A percentile compares a stretch with the other conserved stretches of the same genome.
phyloP scores from a whole-genome alignment of 2,888 invertebrate species.

The Anodontia alba region DNA sequence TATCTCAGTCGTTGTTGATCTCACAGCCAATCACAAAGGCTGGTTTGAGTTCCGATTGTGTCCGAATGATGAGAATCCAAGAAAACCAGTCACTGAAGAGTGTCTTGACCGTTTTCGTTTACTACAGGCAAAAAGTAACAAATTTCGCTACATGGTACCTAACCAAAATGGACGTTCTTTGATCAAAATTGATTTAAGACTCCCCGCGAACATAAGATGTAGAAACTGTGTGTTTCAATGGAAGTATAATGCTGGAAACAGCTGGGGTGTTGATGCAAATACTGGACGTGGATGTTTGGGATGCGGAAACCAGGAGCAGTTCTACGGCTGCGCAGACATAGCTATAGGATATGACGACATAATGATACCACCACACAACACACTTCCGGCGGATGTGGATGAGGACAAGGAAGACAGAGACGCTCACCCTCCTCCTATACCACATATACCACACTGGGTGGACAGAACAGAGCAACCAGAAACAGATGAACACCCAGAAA shows the following conservation, averaged over 20 bases:
- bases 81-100: slow-evolving; percentile 73
- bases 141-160: slow-evolving; percentile 62
- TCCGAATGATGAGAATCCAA: slow-evolving; percentile 73
- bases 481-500: slow-evolving; percentile 23
- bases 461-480: slow-evolving; percentile 10
- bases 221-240: slow-evolving; percentile 77
- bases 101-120: slow-evolving; percentile 77
- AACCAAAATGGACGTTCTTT: slow-evolving; percentile 57
- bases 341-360: slow-evolving; percentile 75
- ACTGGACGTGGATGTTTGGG: slow-evolving; percentile 71
- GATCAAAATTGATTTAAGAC: slow-evolving; percentile 62
- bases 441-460: background rate
- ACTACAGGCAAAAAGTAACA: slow-evolving; percentile 53
- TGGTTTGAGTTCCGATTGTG: slow-evolving; percentile 83
- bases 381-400: slow-evolving; percentile 56
- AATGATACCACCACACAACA: slow-evolving; percentile 45
- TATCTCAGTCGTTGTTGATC: slow-evolving; percentile 79
- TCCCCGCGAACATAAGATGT: slow-evolving; percentile 71
- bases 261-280: slow-evolving; percentile 72
- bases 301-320: slow-evolving; percentile 79
- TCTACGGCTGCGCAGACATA: slow-evolving; percentile 79
- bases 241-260: slow-evolving; percentile 80
- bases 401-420: slow-evolving; percentile 36
- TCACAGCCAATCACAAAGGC: slow-evolving; percentile 84
- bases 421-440: slow-evolving; percentile 19